Conservation (phyloP, 64 coral and sea anemone genomes). For the Acropora yongei region DNA sequence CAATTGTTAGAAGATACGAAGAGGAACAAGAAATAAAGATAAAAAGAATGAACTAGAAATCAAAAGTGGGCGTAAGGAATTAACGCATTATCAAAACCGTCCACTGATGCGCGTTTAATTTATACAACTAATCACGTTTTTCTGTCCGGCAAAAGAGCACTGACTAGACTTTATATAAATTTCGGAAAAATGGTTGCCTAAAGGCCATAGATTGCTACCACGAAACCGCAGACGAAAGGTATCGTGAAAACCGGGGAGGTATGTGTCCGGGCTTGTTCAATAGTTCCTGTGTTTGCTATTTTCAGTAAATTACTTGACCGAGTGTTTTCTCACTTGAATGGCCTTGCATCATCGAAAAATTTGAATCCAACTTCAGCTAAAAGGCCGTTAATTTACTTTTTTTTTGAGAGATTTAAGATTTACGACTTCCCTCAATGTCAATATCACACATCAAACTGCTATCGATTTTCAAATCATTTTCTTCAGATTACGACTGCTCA, state of each 20-base stretch:
- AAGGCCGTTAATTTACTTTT: conserved; percentile 15
- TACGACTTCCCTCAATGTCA: conserved; percentile 7
- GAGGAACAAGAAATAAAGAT: too few species aligned
- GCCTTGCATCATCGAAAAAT: conserved; percentile 5
- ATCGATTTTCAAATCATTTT: conserved; percentile 11
- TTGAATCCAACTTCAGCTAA: conserved; percentile 31
- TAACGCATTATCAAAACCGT: neutral
- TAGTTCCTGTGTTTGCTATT: conserved; percentile 38
- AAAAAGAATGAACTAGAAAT: too few species aligned
- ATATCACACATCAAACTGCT: conserved; percentile 18
- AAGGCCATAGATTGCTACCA: neutral
- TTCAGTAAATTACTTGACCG: neutral
- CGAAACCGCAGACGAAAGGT: neutral
- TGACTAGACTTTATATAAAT: neutral
- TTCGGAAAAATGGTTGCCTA: neutral
- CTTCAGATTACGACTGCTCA: conserved; percentile 27
- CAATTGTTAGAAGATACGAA: too few species aligned
- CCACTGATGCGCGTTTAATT: neutral
- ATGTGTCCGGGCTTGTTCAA: conserved; percentile 3
- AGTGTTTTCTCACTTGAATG: neutral
- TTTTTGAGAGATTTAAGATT: neutral
- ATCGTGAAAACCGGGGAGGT: neutral
- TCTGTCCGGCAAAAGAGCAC: neutral
- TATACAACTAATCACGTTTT: neutral
- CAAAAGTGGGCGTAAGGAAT: too few species aligned